A percentile compares a stretch with the other conserved stretches of the same genome.
These are phyloP conservation scores for Podarcis cretensis DNA, from an alignment of 2,113 vertebrate species.

Conservation along the genomic window DNA sequence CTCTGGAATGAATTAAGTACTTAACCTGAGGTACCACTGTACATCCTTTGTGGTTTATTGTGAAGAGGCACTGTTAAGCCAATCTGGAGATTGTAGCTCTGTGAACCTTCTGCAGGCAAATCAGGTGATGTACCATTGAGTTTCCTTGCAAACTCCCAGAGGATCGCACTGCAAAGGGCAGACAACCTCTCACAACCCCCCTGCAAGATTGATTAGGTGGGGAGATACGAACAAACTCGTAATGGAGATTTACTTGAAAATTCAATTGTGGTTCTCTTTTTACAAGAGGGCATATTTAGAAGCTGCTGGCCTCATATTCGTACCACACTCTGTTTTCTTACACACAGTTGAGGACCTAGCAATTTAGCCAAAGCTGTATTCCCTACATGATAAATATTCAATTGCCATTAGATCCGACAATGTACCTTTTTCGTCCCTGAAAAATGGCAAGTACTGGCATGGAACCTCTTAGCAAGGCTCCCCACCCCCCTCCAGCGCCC, in stretches of 20 bases:
- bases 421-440: not conserved
- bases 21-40: no score
- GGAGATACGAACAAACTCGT: not conserved
- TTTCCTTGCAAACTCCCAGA: no score
- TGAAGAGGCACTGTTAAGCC: no score
- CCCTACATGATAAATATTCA: not conserved
- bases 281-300: not conserved
- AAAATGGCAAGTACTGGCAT: not conserved
- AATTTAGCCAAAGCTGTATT: not conserved
- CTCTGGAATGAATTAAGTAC: no score
- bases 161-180: not conserved
- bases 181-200: not conserved
- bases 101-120: no score
- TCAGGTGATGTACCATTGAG: no score
- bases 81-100: no score
- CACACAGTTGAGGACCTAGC: not conserved
- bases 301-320: not conserved
- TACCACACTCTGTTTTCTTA: not conserved
- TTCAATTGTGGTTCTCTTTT: not conserved
- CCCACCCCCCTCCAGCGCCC: no score
- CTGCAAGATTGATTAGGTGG: not conserved
- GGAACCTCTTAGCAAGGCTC: not conserved
- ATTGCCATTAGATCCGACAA: not conserved
- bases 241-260: not conserved
- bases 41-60: no score